These are phyloP conservation scores for Apeltes quadracus DNA, from an alignment of 2,113 vertebrate genomes.

Conservation along the genomic window DNA sequence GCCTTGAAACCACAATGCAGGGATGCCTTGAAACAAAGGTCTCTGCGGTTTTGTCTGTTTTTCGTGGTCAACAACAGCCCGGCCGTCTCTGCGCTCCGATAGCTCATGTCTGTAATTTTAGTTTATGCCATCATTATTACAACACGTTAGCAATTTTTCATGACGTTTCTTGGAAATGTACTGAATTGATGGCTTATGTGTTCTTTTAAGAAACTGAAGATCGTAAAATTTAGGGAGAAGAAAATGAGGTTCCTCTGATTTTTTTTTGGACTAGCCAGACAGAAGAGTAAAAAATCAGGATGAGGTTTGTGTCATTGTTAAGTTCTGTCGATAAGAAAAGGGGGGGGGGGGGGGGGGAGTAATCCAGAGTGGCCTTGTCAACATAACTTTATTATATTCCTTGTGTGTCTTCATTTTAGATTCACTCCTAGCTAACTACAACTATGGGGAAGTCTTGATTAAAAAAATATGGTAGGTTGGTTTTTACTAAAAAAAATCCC, in stretches of 20 bases:
- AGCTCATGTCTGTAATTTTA: constrained; percentile 78
- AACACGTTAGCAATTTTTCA: constrained; percentile 63
- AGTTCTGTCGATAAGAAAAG: background rate
- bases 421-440: background rate
- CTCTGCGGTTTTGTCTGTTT: constrained; percentile 77
- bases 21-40: constrained; percentile 81
- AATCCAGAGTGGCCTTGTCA: background rate
- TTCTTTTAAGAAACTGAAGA: constrained; percentile 41
- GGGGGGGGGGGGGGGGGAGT: too few relatives aligned
- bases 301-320: background rate
- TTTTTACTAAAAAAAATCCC: background rate
- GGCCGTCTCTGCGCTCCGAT: constrained; percentile 56
- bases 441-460: background rate
- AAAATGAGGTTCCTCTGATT: constrained; percentile 1
- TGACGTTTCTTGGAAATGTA: constrained; percentile 59
- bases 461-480: background rate
- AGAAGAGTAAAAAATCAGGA: constrained; percentile 10
- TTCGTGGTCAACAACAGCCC: constrained; percentile 72
- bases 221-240: constrained; percentile 32
- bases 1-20: constrained; percentile 73
- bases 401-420: background rate
- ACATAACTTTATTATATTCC: constrained; percentile 1
- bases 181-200: constrained; percentile 43
- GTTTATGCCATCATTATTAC: constrained; percentile 76
- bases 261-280: background rate